A percentile compares a stretch with the other conserved stretches of the same genome.
These are phyloP conservation scores for Pteropus rufus DNA, from an alignment of 2,797 vertebrate genomes.

Conservation along the genomic window DNA sequence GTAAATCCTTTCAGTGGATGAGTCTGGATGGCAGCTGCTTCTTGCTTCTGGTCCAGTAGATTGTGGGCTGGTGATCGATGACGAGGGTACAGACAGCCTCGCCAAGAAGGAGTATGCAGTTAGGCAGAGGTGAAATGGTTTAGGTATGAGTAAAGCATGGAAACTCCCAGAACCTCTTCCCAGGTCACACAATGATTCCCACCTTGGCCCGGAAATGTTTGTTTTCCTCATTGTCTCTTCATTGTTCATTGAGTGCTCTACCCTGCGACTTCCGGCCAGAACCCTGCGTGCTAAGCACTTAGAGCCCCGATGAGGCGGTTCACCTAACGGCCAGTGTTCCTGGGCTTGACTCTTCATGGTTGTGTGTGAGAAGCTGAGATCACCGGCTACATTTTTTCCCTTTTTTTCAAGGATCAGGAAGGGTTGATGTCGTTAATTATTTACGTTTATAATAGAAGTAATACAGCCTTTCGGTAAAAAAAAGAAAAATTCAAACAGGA, in stretches of 20 bases:
- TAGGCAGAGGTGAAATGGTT: background rate
- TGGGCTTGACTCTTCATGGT: background rate
- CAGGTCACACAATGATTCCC: background rate
- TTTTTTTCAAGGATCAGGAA: background rate
- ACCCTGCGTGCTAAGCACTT: background rate
- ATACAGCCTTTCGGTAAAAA: background rate
- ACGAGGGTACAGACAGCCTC: background rate
- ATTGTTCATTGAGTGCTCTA: background rate
- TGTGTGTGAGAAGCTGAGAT: background rate
- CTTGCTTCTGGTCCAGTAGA: rapidly evolving
- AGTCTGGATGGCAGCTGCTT: background rate
- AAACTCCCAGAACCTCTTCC: background rate
- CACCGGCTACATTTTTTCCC: background rate
- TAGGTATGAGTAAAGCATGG: background rate
- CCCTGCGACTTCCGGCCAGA: background rate
- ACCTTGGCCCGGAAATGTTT: background rate
- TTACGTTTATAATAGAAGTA: constrained; percentile 10
- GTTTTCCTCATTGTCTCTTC: background rate
- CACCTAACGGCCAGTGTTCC: background rate
- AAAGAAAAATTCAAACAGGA: background rate
- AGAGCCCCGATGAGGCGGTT: background rate
- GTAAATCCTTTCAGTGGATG: background rate
- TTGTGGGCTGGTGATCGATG: background rate
- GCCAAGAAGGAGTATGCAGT: rapidly evolving
- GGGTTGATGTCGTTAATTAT: background rate